These are phyloP conservation scores for Cephus nigrinus DNA, from an alignment of 2,888 invertebrate genomes.

Conservation along the genomic window DNA sequence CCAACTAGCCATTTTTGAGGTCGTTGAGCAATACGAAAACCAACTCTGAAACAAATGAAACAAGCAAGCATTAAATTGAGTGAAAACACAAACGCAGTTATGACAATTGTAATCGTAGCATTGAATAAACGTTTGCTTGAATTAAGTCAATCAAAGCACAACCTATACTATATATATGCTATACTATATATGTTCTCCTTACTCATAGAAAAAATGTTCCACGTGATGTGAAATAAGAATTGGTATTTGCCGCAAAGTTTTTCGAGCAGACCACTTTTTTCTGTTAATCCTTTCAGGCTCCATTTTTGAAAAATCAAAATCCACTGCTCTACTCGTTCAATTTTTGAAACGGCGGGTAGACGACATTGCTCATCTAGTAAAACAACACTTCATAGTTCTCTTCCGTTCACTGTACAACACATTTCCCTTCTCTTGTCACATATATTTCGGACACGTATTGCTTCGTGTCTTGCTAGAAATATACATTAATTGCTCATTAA, in stretches of 20 bases:
- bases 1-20: slow-evolving; percentile 73
- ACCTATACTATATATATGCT: background rate
- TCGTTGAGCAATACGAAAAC: slow-evolving; percentile 71
- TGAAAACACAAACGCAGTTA: background rate
- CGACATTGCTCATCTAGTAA: background rate
- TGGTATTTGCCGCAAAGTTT: slow-evolving; percentile 44
- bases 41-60: slow-evolving; percentile 66
- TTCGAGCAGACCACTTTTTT: slow-evolving; percentile 7
- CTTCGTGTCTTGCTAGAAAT: background rate
- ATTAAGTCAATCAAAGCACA: background rate
- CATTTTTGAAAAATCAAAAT: background rate
- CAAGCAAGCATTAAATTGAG: background rate
- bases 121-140: background rate
- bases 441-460: background rate
- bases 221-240: slow-evolving; percentile 47
- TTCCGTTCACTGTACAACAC: background rate
- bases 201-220: slow-evolving; percentile 55
- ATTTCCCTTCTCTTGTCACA: background rate
- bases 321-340: background rate
- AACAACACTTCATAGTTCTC: background rate
- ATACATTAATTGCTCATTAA: background rate
- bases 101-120: background rate
- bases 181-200: slow-evolving; percentile 16
- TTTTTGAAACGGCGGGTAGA: background rate
- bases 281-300: slow-evolving; percentile 3